Conservation (phyloP, 2,888 invertebrate species). For the Cremastinae sp. region DNA sequence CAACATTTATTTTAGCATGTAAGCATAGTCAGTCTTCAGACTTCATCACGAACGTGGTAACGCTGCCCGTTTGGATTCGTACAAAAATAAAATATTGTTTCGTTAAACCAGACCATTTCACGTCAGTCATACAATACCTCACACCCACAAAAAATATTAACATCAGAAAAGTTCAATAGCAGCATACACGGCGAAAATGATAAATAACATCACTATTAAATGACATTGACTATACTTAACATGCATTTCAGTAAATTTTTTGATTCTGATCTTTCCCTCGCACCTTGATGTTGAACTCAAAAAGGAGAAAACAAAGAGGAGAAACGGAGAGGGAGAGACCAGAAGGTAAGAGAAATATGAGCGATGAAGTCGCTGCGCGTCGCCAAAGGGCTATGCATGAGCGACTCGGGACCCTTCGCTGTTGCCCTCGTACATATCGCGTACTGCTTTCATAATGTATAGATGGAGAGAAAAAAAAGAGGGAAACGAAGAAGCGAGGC, state of each 20-base stretch:
- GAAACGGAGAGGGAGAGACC: background rate
- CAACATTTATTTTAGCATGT: too few species aligned
- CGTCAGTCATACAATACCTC: too few species aligned
- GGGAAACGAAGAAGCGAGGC: slow-evolving; percentile 29
- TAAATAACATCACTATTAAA: too few species aligned
- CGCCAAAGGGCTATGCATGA: slow-evolving; percentile 51
- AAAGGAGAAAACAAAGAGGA: background rate
- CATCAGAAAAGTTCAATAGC: too few species aligned
- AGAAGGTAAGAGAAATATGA: slow-evolving; percentile 3
- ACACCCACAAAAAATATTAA: too few species aligned
- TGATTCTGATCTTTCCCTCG: slow-evolving; percentile 23
- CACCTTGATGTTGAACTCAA: slow-evolving; percentile 4
- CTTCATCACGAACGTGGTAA: too few species aligned
- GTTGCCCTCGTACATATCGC: slow-evolving; percentile 20
- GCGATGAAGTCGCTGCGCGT: slow-evolving; percentile 51
- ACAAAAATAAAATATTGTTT: too few species aligned
- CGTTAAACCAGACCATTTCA: too few species aligned
- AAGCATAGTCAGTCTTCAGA: too few species aligned
- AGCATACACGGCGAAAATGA: too few species aligned
- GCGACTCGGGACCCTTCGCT: slow-evolving; percentile 42
- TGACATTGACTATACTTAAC: too few species aligned
- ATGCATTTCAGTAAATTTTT: slow-evolving; percentile 2
- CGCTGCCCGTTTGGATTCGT: too few species aligned
- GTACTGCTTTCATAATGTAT: slow-evolving; percentile 9
- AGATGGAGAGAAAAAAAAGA: slow-evolving; percentile 19